Base-by-base conservation (phyloP, 2,888 invertebrate genomes). In the Eurois occulta region DNA sequence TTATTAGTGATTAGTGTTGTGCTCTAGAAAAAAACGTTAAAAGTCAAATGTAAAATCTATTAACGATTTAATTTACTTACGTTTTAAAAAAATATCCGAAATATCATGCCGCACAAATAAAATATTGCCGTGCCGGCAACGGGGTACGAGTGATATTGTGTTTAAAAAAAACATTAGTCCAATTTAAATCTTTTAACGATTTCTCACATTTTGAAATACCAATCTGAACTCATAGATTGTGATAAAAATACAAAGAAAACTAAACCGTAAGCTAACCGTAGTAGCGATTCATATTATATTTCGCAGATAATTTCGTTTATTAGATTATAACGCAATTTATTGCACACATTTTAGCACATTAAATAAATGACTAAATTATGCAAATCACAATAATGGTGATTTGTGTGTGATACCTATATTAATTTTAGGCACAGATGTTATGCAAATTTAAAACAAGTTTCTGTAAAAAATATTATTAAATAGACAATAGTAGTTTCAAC, bases 361-460 rank as follows among this genome's bases (percentile, higher is more conserved):
- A 41, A 41, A 83, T 72, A 48, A 68, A 80, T 72, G 32, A 64
- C 32, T 5, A 55, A 75, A 75, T 83, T 79, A 83, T 79, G 75
- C 52, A 43, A 83, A 83, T 76, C 18, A 38, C 24, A 16, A n/a
- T 73, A 79, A 68, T 79, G 38, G 52, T 52, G 72, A 71, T 71
- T 75, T 67, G 52, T 83, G 43, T 52, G 35, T 58, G 55, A 41
- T 82, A 72, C 48, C 38, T 32, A 72, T 35, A 46, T 32, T 52
- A 41, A 67, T 52, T 48, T 71, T 64, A 28, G 64, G 13, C 64
- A 60, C 75, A 83, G 72, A 70, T 75, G 78, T 65, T 75, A 65
- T 75, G 71, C 28, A 32, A 73, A 71, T 74, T 24, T 8, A 21
- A 52, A 79, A 67, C 72, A 2, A 52, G 66, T 72, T 72, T 32